phyloP scores from a whole-genome alignment of 2,113 vertebrate species.

The Paracanthobrama guichenoti region DNA sequence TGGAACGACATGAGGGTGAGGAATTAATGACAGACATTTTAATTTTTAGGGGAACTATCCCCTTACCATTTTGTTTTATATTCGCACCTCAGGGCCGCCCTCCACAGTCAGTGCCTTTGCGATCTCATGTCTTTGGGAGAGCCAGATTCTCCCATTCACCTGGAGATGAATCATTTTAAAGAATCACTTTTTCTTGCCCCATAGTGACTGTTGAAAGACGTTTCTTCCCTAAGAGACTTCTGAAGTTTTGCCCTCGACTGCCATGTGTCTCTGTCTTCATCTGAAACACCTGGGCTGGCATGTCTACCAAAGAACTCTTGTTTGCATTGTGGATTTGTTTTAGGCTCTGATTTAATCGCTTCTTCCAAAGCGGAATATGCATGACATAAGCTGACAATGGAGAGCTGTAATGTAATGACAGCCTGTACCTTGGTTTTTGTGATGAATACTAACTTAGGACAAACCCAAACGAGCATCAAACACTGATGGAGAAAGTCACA shows the following conservation, averaged over 20 bases:
- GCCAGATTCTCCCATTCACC: constrained; percentile 4
- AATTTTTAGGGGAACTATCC: no score
- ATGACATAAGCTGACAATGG: constrained; percentile 3
- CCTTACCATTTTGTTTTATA: background rate
- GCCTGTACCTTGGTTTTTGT: background rate
- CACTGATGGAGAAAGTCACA: constrained; percentile 8
- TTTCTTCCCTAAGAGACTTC: background rate
- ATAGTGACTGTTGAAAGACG: background rate
- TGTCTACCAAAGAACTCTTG: constrained; percentile 45
- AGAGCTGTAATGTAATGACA: constrained; percentile 24
- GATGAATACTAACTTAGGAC: background rate
- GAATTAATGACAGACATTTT: background rate
- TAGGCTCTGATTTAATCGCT: constrained; percentile 27
- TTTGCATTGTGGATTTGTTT: constrained; percentile 42
- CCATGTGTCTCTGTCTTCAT: constrained; percentile 15
- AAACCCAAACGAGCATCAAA: background rate
- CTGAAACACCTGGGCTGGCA: constrained; percentile 4
- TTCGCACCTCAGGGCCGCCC: constrained; percentile 39
- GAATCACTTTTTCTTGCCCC: background rate
- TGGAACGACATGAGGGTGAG: background rate
- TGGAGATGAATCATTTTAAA: constrained; percentile 15
- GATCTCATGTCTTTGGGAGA: constrained; percentile 20
- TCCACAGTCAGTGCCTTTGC: constrained; percentile 36
- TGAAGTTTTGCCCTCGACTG: constrained; percentile 6
- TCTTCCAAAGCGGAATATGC: constrained; percentile 4